phyloP scores from a whole-genome alignment of 2,888 invertebrate species.

The Exocentrus adspersus region DNA sequence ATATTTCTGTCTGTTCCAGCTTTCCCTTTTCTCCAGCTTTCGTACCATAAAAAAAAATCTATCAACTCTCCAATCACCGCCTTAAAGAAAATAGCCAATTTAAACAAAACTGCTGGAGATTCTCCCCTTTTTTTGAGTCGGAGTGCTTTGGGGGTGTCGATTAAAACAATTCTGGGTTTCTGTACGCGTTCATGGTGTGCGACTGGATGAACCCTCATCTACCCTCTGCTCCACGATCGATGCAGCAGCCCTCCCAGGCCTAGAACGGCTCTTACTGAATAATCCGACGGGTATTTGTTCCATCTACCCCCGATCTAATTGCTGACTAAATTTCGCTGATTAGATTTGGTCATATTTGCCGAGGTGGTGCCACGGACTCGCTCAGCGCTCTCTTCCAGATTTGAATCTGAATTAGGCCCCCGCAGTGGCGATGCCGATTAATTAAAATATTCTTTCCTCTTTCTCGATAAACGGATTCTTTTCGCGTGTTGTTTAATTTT shows the following conservation, averaged over 20 bases:
- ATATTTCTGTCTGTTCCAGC: no score
- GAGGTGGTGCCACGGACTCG: constrained; percentile 7
- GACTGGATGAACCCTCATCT: constrained; percentile 52
- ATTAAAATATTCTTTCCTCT: constrained; percentile 1
- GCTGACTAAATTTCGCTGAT: constrained; percentile 40
- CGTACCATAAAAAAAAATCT: no score
- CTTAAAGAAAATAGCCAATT: no score
- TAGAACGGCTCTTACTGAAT: constrained; percentile 49
- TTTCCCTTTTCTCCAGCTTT: no score
- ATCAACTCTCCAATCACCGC: no score
- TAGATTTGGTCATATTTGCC: constrained; percentile 36
- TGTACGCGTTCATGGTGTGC: constrained; percentile 47
- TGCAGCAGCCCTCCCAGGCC: constrained; percentile 57
- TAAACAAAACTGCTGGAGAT: no score
- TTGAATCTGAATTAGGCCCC: no score
- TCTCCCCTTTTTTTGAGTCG: no score
- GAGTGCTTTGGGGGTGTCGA: no score
- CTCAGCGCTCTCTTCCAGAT: no score
- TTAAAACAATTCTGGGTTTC: constrained; percentile 38
- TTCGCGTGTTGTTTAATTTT: constrained; percentile 10
- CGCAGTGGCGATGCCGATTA: no score
- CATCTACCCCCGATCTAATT: constrained; percentile 40
- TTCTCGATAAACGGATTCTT: not conserved
- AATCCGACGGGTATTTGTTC: constrained; percentile 45
- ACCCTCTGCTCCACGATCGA: constrained; percentile 53